phyloP scores from a whole-genome alignment of 2,113 vertebrate genomes.

The Osmerus eperlanus region DNA sequence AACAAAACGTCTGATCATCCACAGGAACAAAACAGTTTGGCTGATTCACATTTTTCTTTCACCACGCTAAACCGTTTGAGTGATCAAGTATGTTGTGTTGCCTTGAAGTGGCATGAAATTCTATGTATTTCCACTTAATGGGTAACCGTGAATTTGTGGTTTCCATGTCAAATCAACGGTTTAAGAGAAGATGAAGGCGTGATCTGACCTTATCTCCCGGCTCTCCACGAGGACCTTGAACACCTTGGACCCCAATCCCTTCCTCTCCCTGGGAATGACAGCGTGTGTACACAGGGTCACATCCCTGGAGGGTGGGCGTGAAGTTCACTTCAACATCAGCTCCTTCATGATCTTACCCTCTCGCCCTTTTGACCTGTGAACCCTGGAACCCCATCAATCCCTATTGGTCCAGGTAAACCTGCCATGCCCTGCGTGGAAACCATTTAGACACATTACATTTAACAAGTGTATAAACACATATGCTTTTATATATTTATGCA shows the following conservation, averaged over 20 bases:
- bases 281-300: neutral
- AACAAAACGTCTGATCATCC: slow-evolving; percentile 20
- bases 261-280: slow-evolving; percentile 69
- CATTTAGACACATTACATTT: neutral
- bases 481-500: too few relatives aligned
- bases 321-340: too few relatives aligned
- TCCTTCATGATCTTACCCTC: slow-evolving; percentile 62
- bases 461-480: too few relatives aligned
- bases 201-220: slow-evolving; percentile 75
- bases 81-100: too few relatives aligned
- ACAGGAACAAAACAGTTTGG: neutral
- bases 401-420: slow-evolving; percentile 79
- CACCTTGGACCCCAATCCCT: slow-evolving; percentile 74
- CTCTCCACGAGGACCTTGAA: slow-evolving; percentile 68
- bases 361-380: slow-evolving; percentile 74
- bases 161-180: too few relatives aligned
- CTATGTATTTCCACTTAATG: too few relatives aligned
- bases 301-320: too few relatives aligned
- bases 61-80: too few relatives aligned
- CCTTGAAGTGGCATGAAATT: too few relatives aligned
- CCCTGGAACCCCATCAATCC: slow-evolving; percentile 76
- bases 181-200: neutral
- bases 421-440: slow-evolving; percentile 68
- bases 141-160: too few relatives aligned
- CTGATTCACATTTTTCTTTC: neutral